phyloP scores from a whole-genome alignment of 2,113 vertebrate species.

The Columba livia region DNA sequence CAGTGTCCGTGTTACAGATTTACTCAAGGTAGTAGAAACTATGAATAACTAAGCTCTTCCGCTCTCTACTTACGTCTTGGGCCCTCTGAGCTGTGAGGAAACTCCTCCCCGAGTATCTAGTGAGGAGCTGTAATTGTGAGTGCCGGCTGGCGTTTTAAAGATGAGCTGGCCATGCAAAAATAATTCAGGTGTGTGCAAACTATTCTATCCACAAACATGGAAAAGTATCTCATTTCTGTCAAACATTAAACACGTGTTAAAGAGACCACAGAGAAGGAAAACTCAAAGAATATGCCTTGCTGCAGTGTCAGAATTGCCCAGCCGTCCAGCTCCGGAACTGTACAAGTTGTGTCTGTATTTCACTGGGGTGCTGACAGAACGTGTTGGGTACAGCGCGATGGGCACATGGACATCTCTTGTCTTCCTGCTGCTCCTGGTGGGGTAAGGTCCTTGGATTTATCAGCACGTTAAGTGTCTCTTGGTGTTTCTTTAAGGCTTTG shows the following conservation, averaged over 20 bases:
- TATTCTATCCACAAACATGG: not conserved
- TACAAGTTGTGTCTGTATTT: not conserved
- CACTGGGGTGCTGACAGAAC: fast-evolving
- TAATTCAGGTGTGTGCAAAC: not conserved
- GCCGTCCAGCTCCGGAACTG: not conserved
- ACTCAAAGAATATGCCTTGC: not conserved
- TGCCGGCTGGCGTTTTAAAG: not conserved
- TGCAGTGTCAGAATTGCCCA: not conserved
- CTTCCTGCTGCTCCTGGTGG: not conserved
- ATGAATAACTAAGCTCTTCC: not conserved
- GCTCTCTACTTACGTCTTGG: not conserved
- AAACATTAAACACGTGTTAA: not conserved
- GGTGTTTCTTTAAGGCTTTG: not conserved
- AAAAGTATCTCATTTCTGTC: not conserved
- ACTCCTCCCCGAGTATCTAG: not conserved
- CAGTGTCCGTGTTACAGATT: not conserved
- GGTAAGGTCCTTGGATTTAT: not conserved
- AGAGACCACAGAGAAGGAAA: not conserved
- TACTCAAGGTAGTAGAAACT: not conserved
- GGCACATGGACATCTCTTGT: not conserved
- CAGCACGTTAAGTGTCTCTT: not conserved
- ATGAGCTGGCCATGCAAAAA: not conserved
- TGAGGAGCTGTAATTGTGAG: not conserved
- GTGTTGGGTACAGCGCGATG: fast-evolving
- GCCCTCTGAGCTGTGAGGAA: not conserved